Evolutionary conservation across 2,797 vertebrate species (phyloP).

Genomic region (Aeoliscus strigatus): DNA sequence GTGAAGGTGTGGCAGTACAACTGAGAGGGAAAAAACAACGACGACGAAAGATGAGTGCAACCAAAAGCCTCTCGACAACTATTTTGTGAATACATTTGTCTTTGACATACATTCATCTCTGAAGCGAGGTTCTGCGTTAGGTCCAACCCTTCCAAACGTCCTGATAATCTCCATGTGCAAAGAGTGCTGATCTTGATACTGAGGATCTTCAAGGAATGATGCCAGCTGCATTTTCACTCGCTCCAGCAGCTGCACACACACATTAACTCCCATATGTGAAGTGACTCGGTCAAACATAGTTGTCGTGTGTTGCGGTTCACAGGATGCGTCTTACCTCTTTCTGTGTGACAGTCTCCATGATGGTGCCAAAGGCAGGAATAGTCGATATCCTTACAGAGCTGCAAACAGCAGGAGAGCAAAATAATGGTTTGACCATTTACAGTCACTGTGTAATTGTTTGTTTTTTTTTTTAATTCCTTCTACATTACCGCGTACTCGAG

Average conservation of each 20-base stretch:
- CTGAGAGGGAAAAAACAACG: constrained; percentile 60
- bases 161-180: constrained; percentile 97
- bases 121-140: constrained; percentile 95
- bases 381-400: constrained; percentile 99
- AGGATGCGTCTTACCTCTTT: constrained; percentile 82
- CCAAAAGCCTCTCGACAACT: background rate
- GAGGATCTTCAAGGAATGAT: constrained; percentile 95
- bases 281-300: background rate
- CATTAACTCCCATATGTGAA: background rate
- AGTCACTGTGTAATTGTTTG: background rate
- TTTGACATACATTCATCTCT: constrained; percentile 91
- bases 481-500: background rate
- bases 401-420: constrained; percentile 53
- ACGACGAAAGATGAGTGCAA: background rate
- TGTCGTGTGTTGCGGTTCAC: background rate
- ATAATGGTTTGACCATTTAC: constrained; percentile 24
- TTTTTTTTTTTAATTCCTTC: background rate
- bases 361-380: constrained; percentile 97
- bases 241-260: constrained; percentile 84
- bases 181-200: constrained; percentile 98
- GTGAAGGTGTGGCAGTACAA: constrained; percentile 96
- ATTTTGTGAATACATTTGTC: background rate
- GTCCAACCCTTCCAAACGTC: constrained; percentile 94
- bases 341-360: constrained; percentile 99
- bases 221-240: constrained; percentile 99